Conservation (phyloP, 2,888 invertebrate species). For the Frankliniella fusca region DNA sequence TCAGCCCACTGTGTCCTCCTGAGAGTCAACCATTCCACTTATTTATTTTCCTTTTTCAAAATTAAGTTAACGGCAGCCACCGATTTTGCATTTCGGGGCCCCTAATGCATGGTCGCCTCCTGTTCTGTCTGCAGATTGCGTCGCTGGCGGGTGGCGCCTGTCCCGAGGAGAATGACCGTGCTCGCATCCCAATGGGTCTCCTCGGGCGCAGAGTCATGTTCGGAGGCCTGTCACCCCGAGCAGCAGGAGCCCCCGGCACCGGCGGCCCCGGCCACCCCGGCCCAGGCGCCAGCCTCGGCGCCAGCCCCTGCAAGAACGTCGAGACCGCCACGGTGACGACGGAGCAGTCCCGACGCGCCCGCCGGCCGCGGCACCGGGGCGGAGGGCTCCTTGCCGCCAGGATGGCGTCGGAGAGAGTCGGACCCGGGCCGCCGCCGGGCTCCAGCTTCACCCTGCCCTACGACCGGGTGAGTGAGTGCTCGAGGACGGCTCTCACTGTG, state of each 20-base stretch:
- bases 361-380: not conserved
- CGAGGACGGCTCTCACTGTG: no score
- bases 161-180: not conserved
- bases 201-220: slow-evolving; percentile 10
- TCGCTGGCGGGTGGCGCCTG: not conserved
- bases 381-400: not conserved
- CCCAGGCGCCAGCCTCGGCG: not conserved
- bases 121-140: not conserved
- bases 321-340: not conserved
- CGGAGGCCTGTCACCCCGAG: not conserved
- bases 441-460: not conserved
- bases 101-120: not conserved
- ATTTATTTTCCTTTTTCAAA: not conserved
- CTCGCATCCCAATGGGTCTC: not conserved
- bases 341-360: not conserved
- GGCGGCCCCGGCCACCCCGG: not conserved
- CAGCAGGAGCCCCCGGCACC: not conserved
- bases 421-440: not conserved
- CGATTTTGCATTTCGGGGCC: no score
- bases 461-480: not conserved
- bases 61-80: not conserved
- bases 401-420: not conserved
- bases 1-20: no score
- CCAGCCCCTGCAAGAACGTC: not conserved
- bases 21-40: no score